Evolutionary conservation across 2,888 invertebrate genomes (phyloP).

Genomic region (Onthophagus sagittarius): DNA sequence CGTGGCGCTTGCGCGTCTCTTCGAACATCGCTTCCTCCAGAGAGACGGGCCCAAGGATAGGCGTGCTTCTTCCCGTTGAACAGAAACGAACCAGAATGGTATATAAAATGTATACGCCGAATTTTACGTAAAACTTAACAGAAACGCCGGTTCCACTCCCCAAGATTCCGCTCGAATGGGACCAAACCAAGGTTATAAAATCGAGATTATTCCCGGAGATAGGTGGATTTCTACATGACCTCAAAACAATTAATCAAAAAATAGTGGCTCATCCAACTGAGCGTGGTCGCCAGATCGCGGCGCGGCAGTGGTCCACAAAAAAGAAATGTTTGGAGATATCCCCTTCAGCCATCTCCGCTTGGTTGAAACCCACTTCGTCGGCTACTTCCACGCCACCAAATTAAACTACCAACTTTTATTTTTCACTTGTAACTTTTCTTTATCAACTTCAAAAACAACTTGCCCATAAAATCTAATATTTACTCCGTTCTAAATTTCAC

Average conservation of each 20-base stretch:
- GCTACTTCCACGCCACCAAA: background rate
- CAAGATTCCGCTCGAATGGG: background rate
- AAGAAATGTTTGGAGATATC: background rate
- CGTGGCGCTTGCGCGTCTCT: background rate
- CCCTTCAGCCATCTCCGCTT: background rate
- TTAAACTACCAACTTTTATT: background rate
- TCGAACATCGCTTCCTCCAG: background rate
- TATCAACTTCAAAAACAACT: no score
- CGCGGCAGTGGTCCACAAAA: background rate
- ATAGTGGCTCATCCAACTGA: background rate
- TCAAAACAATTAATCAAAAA: conserved; percentile 10
- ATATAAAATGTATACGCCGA: background rate
- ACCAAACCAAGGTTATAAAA: background rate
- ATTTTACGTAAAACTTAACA: background rate
- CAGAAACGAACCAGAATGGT: background rate
- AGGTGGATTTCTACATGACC: conserved; percentile 4
- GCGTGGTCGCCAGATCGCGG: background rate
- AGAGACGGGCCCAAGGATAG: background rate
- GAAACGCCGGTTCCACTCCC: background rate
- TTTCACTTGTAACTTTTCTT: background rate
- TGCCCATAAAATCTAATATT: no score
- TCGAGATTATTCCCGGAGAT: background rate
- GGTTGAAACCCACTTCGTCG: background rate
- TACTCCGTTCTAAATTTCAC: no score
- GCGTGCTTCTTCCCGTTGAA: background rate